These are phyloP conservation scores for Drosophila kuntzei DNA, from an alignment of 2,888 invertebrate species.

Conservation along the genomic window DNA sequence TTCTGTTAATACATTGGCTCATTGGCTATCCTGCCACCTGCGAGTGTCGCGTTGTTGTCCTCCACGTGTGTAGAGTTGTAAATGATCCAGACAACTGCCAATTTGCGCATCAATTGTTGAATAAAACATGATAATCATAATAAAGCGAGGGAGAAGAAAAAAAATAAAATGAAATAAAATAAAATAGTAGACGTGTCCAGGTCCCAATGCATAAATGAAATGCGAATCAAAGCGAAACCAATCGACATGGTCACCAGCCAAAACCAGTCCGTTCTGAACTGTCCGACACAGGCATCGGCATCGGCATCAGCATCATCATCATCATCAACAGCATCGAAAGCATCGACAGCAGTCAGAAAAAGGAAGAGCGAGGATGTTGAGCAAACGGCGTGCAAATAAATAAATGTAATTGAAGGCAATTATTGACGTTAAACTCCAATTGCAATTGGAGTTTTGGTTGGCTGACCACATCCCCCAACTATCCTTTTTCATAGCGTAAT, in stretches of 20 bases:
- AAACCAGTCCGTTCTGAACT: constrained; percentile 45
- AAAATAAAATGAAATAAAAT: constrained; percentile 61
- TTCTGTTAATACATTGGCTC: constrained; percentile 20
- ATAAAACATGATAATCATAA: constrained; percentile 82
- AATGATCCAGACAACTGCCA: constrained; percentile 82
- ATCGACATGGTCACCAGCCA: constrained; percentile 66
- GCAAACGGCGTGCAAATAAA: constrained; percentile 72
- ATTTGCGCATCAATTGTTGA: constrained; percentile 82
- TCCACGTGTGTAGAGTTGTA: constrained; percentile 74
- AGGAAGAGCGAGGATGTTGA: constrained; percentile 2
- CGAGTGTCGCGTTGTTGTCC: constrained; percentile 30
- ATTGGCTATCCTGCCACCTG: constrained; percentile 11
- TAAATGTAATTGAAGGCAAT: constrained; percentile 82
- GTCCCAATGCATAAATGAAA: constrained; percentile 73
- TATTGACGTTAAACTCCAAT: constrained; percentile 74
- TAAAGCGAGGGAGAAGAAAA: constrained; percentile 50
- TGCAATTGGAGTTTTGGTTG: constrained; percentile 58
- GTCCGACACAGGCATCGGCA: constrained; percentile 35
- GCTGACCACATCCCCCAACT: constrained; percentile 38
- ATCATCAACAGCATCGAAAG: constrained; percentile 27
- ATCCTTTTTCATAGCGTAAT: constrained; percentile 17
- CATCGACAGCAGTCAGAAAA: constrained; percentile 11
- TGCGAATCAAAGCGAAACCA: constrained; percentile 80
- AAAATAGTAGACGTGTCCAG: constrained; percentile 67
- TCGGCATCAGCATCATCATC: neutral